These are phyloP conservation scores for Neomorphus geoffroyi DNA, from an alignment of 2,797 vertebrate genomes.

Conservation along the genomic window DNA sequence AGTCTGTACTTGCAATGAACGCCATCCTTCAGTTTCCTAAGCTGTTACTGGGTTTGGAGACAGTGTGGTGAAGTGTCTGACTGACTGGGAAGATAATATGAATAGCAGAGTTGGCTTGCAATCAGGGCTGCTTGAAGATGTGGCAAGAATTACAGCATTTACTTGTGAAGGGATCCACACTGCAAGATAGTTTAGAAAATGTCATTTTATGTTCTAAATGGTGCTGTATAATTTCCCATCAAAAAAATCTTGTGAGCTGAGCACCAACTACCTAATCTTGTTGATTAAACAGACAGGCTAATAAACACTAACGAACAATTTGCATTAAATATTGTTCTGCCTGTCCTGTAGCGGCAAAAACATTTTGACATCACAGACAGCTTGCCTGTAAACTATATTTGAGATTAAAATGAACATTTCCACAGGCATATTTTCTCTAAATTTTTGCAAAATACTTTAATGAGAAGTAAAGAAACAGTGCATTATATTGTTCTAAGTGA, in stretches of 20 bases:
- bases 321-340: background rate
- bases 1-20: background rate
- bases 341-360: background rate
- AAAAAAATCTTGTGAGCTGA: background rate
- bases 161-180: background rate
- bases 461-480: background rate
- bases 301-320: background rate
- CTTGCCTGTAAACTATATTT: background rate
- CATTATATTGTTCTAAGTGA: background rate
- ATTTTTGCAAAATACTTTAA: background rate
- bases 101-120: background rate
- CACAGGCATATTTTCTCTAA: background rate
- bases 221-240: background rate
- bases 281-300: background rate
- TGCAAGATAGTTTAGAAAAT: background rate
- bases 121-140: background rate
- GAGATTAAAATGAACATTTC: background rate
- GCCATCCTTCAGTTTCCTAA: background rate
- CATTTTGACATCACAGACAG: background rate
- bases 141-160: background rate
- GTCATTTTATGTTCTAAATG: background rate
- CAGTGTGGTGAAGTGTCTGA: background rate
- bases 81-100: background rate
- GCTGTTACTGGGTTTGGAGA: background rate
- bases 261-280: background rate